These are phyloP conservation scores for Drosophila mojavensis DNA, from an alignment of 1,140 invertebrate genomes.

Conservation along the genomic window DNA sequence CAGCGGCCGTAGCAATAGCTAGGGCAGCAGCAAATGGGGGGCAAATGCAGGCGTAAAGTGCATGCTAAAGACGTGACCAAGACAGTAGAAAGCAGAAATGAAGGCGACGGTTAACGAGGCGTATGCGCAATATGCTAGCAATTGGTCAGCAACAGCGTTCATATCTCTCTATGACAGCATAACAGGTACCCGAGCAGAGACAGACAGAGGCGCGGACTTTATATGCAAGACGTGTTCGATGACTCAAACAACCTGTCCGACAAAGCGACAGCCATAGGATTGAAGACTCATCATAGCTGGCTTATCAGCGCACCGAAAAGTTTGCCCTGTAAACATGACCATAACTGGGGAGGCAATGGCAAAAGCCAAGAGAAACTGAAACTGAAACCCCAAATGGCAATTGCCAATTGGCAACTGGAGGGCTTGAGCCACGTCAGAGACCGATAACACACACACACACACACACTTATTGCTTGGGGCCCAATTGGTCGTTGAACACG, in stretches of 20 bases:
- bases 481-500: slow-evolving; percentile 74
- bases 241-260: slow-evolving; percentile 31
- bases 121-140: slow-evolving; percentile 61
- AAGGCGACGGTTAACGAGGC: slow-evolving; percentile 52
- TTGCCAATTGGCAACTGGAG: slow-evolving; percentile 8
- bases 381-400: slow-evolving; percentile 28
- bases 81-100: slow-evolving; percentile 41
- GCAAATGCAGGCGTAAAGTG: slow-evolving; percentile 54
- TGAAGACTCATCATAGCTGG: not conserved
- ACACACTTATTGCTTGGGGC: slow-evolving; percentile 3
- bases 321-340: slow-evolving; percentile 64
- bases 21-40: slow-evolving; percentile 35
- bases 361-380: slow-evolving; percentile 15
- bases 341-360: slow-evolving; percentile 18
- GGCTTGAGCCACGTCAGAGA: slow-evolving; percentile 9
- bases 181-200: not conserved
- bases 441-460: slow-evolving; percentile 26
- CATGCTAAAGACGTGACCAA: slow-evolving; percentile 72
- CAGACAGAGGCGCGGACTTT: not conserved
- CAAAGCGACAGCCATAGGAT: not conserved
- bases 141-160: slow-evolving; percentile 22
- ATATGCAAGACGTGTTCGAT: slow-evolving; percentile 52
- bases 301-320: slow-evolving; percentile 77
- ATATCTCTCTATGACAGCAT: slow-evolving; percentile 45
- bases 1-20: not conserved